Evolutionary conservation across 2,113 vertebrate genomes (phyloP).

Genomic region (Alligator sinensis): DNA sequence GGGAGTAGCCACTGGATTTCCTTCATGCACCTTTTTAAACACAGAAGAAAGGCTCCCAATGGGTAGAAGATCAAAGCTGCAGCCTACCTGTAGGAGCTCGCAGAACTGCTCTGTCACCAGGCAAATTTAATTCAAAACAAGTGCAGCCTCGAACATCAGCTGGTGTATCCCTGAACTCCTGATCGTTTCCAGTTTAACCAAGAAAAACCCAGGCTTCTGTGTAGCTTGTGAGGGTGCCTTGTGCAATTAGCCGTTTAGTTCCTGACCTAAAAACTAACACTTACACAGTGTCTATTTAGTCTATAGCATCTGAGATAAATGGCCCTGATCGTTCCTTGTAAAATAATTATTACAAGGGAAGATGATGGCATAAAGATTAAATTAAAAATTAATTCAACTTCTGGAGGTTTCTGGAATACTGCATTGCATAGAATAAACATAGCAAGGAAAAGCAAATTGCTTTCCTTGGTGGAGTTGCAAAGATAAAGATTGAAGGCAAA

Average conservation of each 20-base stretch:
- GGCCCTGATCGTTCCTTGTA: background rate
- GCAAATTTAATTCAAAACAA: background rate
- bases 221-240: background rate
- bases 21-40: background rate
- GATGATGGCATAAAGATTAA: background rate
- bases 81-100: background rate
- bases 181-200: slow-evolving; percentile 1
- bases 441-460: background rate
- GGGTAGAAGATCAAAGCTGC: background rate
- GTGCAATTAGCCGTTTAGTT: slow-evolving; percentile 35
- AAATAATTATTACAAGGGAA: background rate
- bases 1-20: background rate
- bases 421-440: background rate
- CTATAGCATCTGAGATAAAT: background rate
- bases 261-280: background rate
- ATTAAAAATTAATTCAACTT: background rate
- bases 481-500: background rate
- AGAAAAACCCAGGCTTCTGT: background rate
- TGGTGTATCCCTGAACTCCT: background rate
- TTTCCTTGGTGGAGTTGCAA: background rate
- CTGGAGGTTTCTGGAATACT: background rate
- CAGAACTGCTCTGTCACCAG: background rate
- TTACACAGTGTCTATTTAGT: background rate
- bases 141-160: background rate
- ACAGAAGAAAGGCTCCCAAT: background rate